Evolutionary conservation across 2,888 invertebrate genomes (phyloP).

Genomic region (Coleophora deauratella): DNA sequence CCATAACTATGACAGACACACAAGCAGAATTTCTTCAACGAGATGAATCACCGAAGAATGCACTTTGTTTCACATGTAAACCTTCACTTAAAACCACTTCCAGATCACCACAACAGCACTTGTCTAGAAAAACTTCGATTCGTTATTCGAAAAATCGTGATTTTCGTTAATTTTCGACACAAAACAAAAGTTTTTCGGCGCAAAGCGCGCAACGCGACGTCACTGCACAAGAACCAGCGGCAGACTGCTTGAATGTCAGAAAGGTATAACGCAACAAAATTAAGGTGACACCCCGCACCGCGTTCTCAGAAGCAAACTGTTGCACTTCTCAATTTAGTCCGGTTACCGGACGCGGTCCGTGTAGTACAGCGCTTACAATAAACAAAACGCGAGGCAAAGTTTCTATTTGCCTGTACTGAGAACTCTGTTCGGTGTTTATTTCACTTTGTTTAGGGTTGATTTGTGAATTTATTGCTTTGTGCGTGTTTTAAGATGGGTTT

Average conservation of each 20-base stretch:
- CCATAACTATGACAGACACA: slow-evolving; percentile 38
- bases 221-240: slow-evolving; percentile 34
- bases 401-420: slow-evolving; percentile 30
- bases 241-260: slow-evolving; percentile 46
- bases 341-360: slow-evolving; percentile 25
- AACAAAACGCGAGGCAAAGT: slow-evolving; percentile 53
- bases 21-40: slow-evolving; percentile 57
- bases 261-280: slow-evolving; percentile 60
- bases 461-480: slow-evolving; percentile 40
- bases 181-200: slow-evolving; percentile 55
- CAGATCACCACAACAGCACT: slow-evolving; percentile 36
- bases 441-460: slow-evolving; percentile 36
- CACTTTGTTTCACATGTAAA: slow-evolving; percentile 41
- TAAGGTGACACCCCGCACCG: slow-evolving; percentile 40
- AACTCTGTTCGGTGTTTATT: slow-evolving; percentile 35
- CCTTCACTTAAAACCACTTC: slow-evolving; percentile 36
- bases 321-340: slow-evolving; percentile 47
- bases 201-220: slow-evolving; percentile 35
- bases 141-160: slow-evolving; percentile 30
- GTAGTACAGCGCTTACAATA: slow-evolving; percentile 42
- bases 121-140: slow-evolving; percentile 34
- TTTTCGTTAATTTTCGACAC: slow-evolving; percentile 42
- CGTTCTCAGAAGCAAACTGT: slow-evolving; percentile 35
- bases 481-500: slow-evolving; percentile 50
- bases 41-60: slow-evolving; percentile 69